phyloP scores from a whole-genome alignment of 2,797 vertebrate genomes.

The Lateolabrax maculatus region DNA sequence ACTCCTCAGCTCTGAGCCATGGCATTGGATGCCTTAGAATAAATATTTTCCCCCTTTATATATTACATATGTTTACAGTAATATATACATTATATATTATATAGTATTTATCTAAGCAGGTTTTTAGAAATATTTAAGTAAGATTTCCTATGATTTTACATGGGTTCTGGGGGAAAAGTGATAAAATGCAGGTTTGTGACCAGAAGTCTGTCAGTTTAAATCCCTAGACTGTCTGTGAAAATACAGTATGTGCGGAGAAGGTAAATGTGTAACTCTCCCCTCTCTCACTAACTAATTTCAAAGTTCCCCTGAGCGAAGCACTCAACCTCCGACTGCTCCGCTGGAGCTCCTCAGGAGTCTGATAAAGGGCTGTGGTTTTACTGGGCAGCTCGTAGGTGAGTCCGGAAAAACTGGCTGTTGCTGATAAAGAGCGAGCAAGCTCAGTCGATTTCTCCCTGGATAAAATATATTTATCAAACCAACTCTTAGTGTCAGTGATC shows the following conservation, averaged over 20 bases:
- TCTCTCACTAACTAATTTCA: constrained; percentile 48
- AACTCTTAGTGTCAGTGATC: constrained; percentile 9
- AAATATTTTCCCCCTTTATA: constrained; percentile 34
- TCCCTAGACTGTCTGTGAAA: constrained; percentile 54
- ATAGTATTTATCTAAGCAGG: constrained; percentile 5
- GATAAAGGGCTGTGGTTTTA: constrained; percentile 43
- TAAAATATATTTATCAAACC: not conserved
- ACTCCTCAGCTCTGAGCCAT: constrained; percentile 9
- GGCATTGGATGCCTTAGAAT: constrained; percentile 22
- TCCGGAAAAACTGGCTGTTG: constrained; percentile 5
- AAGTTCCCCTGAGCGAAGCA: constrained; percentile 51
- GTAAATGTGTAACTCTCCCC: constrained; percentile 33
- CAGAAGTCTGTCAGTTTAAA: constrained; percentile 52
- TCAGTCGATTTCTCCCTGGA: not conserved
- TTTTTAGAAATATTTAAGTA: constrained; percentile 43
- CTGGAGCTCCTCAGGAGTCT: constrained; percentile 36
- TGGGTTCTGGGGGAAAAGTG: constrained; percentile 19
- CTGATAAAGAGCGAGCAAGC: constrained; percentile 14
- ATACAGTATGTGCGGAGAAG: constrained; percentile 49
- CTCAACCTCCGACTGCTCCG: constrained; percentile 46
- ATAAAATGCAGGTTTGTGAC: constrained; percentile 46
- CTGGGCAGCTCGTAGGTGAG: constrained; percentile 27
- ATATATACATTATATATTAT: not conserved
- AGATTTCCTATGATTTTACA: constrained; percentile 19
- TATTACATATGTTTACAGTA: not conserved